Evolutionary conservation across 2,888 invertebrate species (phyloP).

Genomic region (Caenorhabditis wallacei): DNA sequence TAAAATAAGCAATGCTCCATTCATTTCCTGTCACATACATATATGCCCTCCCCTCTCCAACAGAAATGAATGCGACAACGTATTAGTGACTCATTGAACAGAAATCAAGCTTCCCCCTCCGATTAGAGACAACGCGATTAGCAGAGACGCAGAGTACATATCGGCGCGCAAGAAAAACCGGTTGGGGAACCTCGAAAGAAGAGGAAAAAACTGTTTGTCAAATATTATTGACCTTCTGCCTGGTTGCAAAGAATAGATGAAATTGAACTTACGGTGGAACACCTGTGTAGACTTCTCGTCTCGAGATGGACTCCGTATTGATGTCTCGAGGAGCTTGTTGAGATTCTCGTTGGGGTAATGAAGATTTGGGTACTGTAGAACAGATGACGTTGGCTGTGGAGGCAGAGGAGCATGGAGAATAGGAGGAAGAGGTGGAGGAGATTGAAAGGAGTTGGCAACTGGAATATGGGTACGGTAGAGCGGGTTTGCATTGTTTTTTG

Average conservation of each 20-base stretch:
- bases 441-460: conserved; percentile 44
- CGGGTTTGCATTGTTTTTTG: no score
- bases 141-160: conserved; percentile 33
- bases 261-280: conserved; percentile 64
- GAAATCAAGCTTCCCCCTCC: conserved; percentile 43
- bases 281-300: conserved; percentile 56
- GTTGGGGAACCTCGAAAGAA: not conserved
- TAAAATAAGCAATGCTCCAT: not conserved
- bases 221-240: conserved; percentile 35
- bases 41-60: no score
- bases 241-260: no score
- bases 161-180: conserved; percentile 7
- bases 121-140: not conserved
- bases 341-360: no score
- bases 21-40: not conserved
- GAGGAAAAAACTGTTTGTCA: conserved; percentile 20
- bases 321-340: not conserved
- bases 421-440: conserved; percentile 23
- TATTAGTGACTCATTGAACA: conserved; percentile 50
- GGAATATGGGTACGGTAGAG: not conserved
- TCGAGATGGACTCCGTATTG: conserved; percentile 28
- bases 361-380: conserved; percentile 38
- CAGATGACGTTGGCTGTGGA: conserved; percentile 54
- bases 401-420: conserved; percentile 8
- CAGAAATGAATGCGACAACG: no score